These are phyloP conservation scores for Campoplex capitator DNA, from an alignment of 2,888 invertebrate species.

Conservation along the genomic window DNA sequence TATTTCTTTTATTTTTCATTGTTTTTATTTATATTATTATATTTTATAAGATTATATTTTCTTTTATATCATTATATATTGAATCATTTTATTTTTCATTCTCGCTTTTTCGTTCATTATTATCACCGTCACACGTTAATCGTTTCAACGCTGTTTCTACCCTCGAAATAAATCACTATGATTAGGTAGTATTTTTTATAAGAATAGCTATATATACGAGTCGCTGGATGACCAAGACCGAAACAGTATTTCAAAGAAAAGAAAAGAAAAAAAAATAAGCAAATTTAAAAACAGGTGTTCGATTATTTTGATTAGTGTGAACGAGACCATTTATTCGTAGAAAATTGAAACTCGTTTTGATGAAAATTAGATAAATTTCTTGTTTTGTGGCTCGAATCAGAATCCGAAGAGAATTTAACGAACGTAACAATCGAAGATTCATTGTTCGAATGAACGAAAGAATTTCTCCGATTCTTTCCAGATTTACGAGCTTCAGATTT, in stretches of 20 bases:
- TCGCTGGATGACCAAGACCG: slow-evolving; percentile 44
- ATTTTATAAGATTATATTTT: not conserved
- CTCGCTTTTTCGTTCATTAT: not conserved
- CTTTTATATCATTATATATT: not conserved
- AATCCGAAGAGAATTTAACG: not conserved
- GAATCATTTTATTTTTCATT: not conserved
- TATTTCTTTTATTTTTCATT: not conserved
- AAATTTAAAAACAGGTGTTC: not conserved
- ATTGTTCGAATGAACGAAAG: not conserved
- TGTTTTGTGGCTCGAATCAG: not conserved
- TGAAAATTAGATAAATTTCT: not conserved
- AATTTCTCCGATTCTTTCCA: not conserved
- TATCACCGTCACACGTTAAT: not conserved
- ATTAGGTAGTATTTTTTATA: slow-evolving; percentile 44
- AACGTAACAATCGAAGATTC: not conserved
- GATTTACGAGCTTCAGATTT: not conserved
- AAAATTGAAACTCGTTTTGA: not conserved
- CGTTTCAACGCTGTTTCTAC: not conserved
- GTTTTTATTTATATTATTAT: slow-evolving; percentile 5
- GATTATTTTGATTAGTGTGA: not conserved
- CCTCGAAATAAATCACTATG: not conserved
- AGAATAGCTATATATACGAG: slow-evolving; percentile 20
- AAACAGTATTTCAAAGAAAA: slow-evolving; percentile 52
- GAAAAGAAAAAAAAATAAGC: slow-evolving; percentile 2
- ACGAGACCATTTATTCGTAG: not conserved